Evolutionary conservation across 2,888 invertebrate species (phyloP).

Genomic region (Drosophila peninsularis): DNA sequence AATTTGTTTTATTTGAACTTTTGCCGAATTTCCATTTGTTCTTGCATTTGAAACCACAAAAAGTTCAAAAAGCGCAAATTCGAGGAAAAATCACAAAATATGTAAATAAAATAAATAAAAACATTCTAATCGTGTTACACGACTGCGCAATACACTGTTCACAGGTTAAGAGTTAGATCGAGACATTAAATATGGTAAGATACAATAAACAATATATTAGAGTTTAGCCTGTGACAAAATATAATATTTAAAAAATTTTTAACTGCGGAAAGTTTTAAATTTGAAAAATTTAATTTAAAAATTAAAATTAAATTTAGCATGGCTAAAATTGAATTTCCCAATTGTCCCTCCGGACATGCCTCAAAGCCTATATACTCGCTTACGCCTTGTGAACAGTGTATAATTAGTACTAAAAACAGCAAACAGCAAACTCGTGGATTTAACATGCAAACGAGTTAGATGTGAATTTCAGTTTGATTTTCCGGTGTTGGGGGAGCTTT

Average conservation of each 20-base stretch:
- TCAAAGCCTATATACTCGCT: background rate
- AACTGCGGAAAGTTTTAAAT: too few relatives aligned
- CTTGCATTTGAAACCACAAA: constrained; percentile 13
- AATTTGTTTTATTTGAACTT: background rate
- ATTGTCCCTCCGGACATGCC: too few relatives aligned
- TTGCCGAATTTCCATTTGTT: background rate
- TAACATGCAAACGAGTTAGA: constrained; percentile 72
- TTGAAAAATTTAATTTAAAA: too few relatives aligned
- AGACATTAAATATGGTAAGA: too few relatives aligned
- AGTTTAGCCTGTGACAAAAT: too few relatives aligned
- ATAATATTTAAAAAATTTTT: too few relatives aligned
- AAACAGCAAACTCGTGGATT: constrained; percentile 15
- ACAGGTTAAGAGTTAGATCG: background rate
- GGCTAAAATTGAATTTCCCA: too few relatives aligned
- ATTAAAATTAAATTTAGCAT: too few relatives aligned
- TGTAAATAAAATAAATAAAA: constrained; percentile 32
- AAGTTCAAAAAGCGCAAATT: constrained; percentile 54
- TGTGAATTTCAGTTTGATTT: constrained; percentile 47
- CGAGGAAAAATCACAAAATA: constrained; percentile 41
- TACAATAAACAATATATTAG: too few relatives aligned
- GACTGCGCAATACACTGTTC: constrained; percentile 3
- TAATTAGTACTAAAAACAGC: constrained; percentile 56
- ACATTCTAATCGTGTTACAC: background rate
- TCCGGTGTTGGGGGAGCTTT: background rate
- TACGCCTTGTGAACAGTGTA: constrained; percentile 1